phyloP scores from a whole-genome alignment of 2,888 invertebrate genomes.

The Arge pagana region DNA sequence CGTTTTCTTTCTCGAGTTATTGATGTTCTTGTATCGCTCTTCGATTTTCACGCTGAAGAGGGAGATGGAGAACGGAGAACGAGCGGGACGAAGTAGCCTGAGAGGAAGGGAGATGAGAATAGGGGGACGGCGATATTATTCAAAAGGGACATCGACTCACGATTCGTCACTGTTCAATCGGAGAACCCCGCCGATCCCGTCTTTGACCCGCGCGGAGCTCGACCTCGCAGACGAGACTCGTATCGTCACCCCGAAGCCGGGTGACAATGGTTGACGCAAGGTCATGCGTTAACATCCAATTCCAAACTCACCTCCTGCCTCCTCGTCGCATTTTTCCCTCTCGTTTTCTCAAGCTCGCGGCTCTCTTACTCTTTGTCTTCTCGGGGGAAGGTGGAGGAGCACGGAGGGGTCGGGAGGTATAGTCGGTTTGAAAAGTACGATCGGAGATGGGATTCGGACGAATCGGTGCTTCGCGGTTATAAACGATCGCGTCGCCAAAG shows the following conservation, averaged over 20 bases:
- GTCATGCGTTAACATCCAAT: constrained; percentile 28
- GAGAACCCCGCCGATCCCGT: constrained; percentile 4
- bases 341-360: not conserved
- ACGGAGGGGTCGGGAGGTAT: constrained; percentile 20
- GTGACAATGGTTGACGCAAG: constrained; percentile 21
- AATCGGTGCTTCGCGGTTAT: constrained; percentile 48
- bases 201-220: constrained; percentile 3
- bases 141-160: constrained; percentile 20
- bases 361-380: constrained; percentile 23
- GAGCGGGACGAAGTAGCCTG: not conserved
- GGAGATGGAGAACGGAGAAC: not conserved
- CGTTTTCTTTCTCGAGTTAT: too few species aligned
- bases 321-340: constrained; percentile 10
- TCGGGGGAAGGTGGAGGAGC: constrained; percentile 13
- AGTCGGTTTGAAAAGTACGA: constrained; percentile 25
- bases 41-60: not conserved
- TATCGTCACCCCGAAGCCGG: too few species aligned
- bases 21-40: too few species aligned
- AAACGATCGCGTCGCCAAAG: constrained; percentile 47
- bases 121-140: constrained; percentile 19
- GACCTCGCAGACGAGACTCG: too few species aligned
- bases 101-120: too few species aligned
- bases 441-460: constrained; percentile 27
- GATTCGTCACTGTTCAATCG: constrained; percentile 26
- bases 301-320: constrained; percentile 7